These are phyloP conservation scores for Cherax destructor DNA, from an alignment of 1,140 invertebrate genomes.

Conservation along the genomic window DNA sequence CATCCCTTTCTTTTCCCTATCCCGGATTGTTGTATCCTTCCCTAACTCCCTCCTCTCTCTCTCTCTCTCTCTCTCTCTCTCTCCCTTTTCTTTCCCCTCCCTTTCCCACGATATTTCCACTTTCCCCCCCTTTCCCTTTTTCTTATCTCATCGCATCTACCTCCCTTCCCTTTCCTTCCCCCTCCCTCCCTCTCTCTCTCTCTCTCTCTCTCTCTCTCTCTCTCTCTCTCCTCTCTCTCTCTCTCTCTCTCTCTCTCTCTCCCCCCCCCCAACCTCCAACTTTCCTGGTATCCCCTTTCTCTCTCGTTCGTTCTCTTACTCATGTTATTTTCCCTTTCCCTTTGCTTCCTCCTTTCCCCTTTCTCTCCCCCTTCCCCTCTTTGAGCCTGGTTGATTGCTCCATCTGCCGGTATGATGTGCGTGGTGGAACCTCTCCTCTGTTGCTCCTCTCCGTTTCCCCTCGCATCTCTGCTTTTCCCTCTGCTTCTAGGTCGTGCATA, in stretches of 20 bases:
- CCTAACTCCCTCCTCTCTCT: too few relatives aligned
- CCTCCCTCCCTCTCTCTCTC: not conserved
- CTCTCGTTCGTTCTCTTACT: not conserved
- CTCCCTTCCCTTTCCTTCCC: too few relatives aligned
- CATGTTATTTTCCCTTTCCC: not conserved
- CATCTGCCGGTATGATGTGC: not conserved
- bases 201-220: not conserved
- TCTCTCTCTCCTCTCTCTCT: not conserved
- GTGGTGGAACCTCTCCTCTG: not conserved
- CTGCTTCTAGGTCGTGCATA: too few relatives aligned
- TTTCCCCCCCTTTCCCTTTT: not conserved
- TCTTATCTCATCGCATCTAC: not conserved
- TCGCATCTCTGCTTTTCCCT: too few relatives aligned
- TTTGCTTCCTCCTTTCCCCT: not conserved
- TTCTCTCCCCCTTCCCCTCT: not conserved
- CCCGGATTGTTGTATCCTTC: not conserved
- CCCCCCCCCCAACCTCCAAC: too few relatives aligned
- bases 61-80: not conserved
- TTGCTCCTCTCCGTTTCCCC: too few relatives aligned
- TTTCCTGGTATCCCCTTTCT: not conserved
- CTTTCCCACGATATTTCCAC: not conserved
- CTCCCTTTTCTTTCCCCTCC: not conserved
- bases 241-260: not conserved
- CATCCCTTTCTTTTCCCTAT: not conserved
- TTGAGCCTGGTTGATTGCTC: not conserved